Conservation (phyloP, 37 sponge, comb jelly and placozoan species). For the Bolinopsis microptera region DNA sequence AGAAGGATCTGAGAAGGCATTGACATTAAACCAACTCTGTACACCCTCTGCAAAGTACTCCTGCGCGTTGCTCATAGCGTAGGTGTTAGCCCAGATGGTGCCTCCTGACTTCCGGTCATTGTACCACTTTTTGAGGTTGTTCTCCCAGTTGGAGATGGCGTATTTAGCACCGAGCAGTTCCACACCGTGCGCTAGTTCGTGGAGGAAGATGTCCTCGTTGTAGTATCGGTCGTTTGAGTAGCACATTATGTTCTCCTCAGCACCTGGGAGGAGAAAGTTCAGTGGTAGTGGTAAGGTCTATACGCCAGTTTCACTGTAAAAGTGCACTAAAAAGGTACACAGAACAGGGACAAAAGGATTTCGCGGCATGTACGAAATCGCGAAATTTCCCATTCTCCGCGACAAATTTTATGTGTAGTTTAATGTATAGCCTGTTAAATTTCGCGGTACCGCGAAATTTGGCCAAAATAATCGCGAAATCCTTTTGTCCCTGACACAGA, state of each 20-base stretch:
- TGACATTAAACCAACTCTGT: not conserved
- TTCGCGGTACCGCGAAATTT: too few relatives aligned
- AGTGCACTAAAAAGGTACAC: too few relatives aligned
- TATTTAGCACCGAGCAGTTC: slow-evolving; percentile 43
- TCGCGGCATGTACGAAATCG: too few relatives aligned
- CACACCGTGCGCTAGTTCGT: slow-evolving; percentile 19
- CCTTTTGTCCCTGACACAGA: too few relatives aligned
- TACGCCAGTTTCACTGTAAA: too few relatives aligned
- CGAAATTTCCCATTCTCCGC: too few relatives aligned
- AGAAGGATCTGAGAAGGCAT: not conserved
- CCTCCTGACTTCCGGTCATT: not conserved
- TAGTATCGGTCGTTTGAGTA: not conserved
- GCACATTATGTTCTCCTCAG: slow-evolving; percentile 44
- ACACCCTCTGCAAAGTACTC: slow-evolving; percentile 47
- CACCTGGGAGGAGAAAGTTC: too few relatives aligned
- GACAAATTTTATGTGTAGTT: too few relatives aligned
- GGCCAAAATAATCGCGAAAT: too few relatives aligned
- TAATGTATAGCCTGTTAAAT: too few relatives aligned
- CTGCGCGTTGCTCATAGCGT: slow-evolving; percentile 8
- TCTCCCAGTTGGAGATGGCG: slow-evolving; percentile 5
- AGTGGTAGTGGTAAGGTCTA: too few relatives aligned
- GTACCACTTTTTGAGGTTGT: not conserved
- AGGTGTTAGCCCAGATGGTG: slow-evolving; percentile 18
- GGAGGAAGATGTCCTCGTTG: slow-evolving; percentile 50
- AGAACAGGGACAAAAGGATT: too few relatives aligned